Conservation (phyloP, 2,888 invertebrate species). For the Tenthredo amoena region DNA sequence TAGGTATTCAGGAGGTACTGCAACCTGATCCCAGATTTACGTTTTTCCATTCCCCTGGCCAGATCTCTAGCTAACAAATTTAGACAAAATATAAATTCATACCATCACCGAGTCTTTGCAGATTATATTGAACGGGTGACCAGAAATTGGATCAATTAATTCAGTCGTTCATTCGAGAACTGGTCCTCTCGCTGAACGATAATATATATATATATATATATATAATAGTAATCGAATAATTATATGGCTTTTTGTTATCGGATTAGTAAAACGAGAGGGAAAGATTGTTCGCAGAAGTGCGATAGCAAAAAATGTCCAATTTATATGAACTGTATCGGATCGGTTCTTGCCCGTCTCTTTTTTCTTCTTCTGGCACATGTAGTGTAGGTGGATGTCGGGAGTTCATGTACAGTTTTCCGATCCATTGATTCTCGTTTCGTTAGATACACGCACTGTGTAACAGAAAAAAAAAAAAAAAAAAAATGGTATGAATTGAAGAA, state of each 20-base stretch:
- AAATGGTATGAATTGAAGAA: background rate
- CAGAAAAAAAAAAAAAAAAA: background rate
- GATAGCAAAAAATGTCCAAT: background rate
- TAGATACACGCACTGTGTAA: background rate
- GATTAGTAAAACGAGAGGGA: background rate
- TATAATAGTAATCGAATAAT: constrained; percentile 3
- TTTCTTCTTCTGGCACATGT: background rate
- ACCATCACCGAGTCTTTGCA: background rate
- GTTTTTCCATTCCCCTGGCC: background rate
- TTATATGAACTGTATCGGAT: background rate
- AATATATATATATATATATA: background rate
- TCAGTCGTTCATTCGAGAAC: background rate
- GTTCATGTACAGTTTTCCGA: background rate
- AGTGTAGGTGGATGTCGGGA: background rate
- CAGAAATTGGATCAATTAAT: background rate
- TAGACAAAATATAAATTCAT: background rate
- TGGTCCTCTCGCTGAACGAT: background rate
- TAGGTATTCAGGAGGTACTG: background rate
- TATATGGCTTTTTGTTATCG: background rate
- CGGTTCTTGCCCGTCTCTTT: background rate
- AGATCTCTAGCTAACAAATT: background rate
- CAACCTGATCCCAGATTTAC: background rate
- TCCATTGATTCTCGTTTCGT: background rate
- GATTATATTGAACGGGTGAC: background rate
- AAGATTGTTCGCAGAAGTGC: background rate